Percentiles rank a stretch among this genome's conserved stretches.
Evolutionary conservation across 2,113 vertebrate species (phyloP).

Genomic region (Girardinichthys multiradiatus): DNA sequence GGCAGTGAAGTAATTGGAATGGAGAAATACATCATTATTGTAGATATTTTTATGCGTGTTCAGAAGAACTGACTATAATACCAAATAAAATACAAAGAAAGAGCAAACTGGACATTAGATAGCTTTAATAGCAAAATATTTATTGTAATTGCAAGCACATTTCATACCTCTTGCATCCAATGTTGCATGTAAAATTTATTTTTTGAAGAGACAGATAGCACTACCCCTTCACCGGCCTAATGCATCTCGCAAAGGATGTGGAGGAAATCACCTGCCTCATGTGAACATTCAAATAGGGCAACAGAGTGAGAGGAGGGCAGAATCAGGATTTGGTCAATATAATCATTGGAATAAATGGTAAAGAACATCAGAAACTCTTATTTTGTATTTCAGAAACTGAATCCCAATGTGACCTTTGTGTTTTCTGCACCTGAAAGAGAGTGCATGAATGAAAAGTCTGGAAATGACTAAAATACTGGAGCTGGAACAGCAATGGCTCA

Average conservation of each 20-base stretch:
- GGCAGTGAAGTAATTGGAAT: too few relatives aligned
- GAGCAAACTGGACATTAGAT: background rate
- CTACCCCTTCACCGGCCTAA: background rate
- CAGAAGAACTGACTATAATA: background rate
- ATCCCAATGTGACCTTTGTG: constrained; percentile 6
- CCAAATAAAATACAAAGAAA: background rate
- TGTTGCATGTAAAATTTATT: too few relatives aligned
- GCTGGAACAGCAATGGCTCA: constrained; percentile 19
- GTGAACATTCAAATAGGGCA: background rate
- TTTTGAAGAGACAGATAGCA: background rate
- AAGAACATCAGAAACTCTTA: background rate
- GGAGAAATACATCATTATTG: background rate
- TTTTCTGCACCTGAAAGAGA: constrained; percentile 26
- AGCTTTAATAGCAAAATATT: background rate
- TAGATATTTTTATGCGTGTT: background rate
- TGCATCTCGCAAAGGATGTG: background rate
- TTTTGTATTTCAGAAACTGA: background rate
- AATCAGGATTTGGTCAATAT: background rate
- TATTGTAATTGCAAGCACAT: background rate
- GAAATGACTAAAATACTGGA: constrained; percentile 34
- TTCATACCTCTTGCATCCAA: too few relatives aligned
- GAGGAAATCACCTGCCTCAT: background rate
- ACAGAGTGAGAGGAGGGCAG: background rate
- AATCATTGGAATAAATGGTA: background rate
- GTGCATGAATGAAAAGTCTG: constrained; percentile 21